Evolutionary conservation across 2,888 invertebrate genomes (phyloP).

Genomic region (Oligia strigilis): DNA sequence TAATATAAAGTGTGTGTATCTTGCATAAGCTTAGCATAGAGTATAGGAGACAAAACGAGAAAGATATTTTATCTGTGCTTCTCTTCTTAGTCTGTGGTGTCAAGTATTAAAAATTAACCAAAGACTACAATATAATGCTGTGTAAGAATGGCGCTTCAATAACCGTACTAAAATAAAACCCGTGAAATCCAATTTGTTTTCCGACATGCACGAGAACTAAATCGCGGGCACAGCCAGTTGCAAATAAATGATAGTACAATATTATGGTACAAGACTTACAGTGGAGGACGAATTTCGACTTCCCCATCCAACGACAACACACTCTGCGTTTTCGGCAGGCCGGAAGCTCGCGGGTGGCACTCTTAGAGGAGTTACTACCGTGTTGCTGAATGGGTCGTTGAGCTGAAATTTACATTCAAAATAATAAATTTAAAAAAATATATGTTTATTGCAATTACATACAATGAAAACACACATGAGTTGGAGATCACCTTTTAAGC

Average conservation of each 20-base stretch:
- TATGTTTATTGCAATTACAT: no score
- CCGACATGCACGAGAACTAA: background rate
- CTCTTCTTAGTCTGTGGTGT: no score
- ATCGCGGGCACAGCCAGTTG: background rate
- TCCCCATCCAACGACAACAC: slow-evolving; percentile 47
- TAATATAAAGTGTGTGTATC: no score
- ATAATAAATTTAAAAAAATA: no score
- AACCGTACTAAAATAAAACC: background rate
- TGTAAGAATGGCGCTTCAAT: no score
- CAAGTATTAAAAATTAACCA: no score
- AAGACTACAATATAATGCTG: no score
- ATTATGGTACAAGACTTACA: slow-evolving; percentile 23
- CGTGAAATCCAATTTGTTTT: background rate
- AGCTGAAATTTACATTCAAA: slow-evolving; percentile 35
- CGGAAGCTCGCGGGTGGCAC: slow-evolving; percentile 17
- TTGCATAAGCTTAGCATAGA: no score
- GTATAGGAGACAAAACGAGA: no score
- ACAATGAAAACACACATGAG: no score
- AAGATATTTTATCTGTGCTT: no score
- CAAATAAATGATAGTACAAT: background rate
- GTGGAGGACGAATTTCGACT: background rate
- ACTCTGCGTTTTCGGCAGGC: slow-evolving; percentile 24
- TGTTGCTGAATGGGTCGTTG: slow-evolving; percentile 16
- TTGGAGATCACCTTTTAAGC: no score
- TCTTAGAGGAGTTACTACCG: slow-evolving; percentile 18